These are phyloP conservation scores for Tachina fera DNA, from an alignment of 2,888 invertebrate species.

Conservation along the genomic window DNA sequence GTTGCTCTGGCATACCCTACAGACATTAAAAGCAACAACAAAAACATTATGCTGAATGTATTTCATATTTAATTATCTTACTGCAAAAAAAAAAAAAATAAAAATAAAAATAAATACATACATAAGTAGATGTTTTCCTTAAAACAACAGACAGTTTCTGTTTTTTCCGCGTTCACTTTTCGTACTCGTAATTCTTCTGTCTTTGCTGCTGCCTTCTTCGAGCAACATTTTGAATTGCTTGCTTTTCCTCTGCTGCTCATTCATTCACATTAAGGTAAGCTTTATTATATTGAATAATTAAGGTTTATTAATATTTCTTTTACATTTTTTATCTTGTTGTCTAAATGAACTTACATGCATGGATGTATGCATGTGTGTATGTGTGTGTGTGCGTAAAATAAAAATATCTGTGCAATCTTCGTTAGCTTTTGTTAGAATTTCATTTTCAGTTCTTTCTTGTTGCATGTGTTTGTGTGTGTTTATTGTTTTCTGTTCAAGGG, in stretches of 20 bases:
- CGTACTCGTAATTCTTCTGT: not conserved
- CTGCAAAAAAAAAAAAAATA: slow-evolving; percentile 5
- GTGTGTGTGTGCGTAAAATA: too few species aligned
- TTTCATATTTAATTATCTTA: slow-evolving; percentile 37
- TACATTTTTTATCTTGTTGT: not conserved
- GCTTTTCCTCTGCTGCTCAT: not conserved
- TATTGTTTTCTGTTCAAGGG: slow-evolving; percentile 1
- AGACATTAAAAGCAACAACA: not conserved
- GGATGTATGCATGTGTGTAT: not conserved
- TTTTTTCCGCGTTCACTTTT: slow-evolving; percentile 4
- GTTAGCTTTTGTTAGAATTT: slow-evolving; percentile 10
- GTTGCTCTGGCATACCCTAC: not conserved
- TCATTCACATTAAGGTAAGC: slow-evolving; percentile 47
- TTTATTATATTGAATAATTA: slow-evolving; percentile 63
- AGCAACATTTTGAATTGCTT: not conserved
- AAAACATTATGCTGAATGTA: slow-evolving; percentile 1
- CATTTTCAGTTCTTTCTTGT: not conserved
- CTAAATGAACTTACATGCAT: not conserved
- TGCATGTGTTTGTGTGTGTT: not conserved
- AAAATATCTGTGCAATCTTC: too few species aligned
- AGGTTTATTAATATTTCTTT: slow-evolving; percentile 57
- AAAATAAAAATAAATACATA: not conserved
- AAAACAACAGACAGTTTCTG: not conserved
- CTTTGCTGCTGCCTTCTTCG: not conserved
- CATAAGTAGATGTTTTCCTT: not conserved